Evolutionary conservation across 2,888 invertebrate species (phyloP), one percentile per base, ranked within the genome.

Genomic region (Eledona agricola): DNA sequence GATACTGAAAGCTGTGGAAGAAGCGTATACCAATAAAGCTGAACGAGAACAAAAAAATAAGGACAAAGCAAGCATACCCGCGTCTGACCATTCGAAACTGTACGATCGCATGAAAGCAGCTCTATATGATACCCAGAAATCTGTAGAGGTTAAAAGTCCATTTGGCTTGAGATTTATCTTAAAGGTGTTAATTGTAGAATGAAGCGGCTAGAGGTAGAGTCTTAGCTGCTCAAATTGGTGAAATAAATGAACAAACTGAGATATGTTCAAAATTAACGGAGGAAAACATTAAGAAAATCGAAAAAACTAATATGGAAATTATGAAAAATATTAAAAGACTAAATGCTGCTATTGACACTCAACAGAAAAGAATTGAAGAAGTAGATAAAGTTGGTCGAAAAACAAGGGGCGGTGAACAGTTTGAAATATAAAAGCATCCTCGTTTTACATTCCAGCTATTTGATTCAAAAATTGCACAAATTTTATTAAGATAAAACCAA

Each of bases 241-340:
- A 60, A 3, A 58, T 76, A 2, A 70, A 65, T 29, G 70, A 67
- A 12, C 73, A 75, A 55, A 70, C 66, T 1, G 72, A 72, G 45
- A 52, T 63, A n/a, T 69, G 71, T 47, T 65, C 67, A 32, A 68
- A 72, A 42, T 71, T 74, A 1, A 73, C 71, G 34, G 72, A 73
- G 16, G 72, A 72, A 3, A 69, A 67, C 13, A 66, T 77, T 1
- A 59, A 57, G 40, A 73, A 72, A 55, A 69, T 69, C 1, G 76
- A 76, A 60, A 68, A 72, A 20, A 66, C 67, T 11, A 76, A 76
- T 43, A 69, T 74, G 59, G 70, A 65, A 15, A 63, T 71, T 13
- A 69, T 76, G 69, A 74, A 63, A 51, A 76, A 74, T 54, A 72
- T 75, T 26, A 73, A 72, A 57, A 65, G 67, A 45, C 38, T 77